Base-by-base conservation (phyloP, 92 coral and sea anemone genomes). In the Anthopleura xanthogrammica region DNA sequence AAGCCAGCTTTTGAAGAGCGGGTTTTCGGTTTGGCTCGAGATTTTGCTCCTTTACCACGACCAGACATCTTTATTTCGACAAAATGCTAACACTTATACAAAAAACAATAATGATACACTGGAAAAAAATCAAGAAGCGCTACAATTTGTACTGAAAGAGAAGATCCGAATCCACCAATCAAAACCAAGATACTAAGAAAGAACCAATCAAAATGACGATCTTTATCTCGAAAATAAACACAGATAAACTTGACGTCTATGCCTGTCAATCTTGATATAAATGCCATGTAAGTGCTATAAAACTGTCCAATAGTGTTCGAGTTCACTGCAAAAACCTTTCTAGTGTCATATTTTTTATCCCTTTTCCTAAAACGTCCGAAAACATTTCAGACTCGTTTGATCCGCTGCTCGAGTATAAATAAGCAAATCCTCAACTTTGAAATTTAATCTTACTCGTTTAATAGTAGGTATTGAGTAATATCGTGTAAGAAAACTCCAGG, bases 111-210 rank as follows among this genome's bases (percentile, higher is more conserved):
- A 46, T 43, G 23, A 12, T 23, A 16, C 58, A 5, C 16, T 19
- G 43, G 29, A 58, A 64, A 64, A 22, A n/a, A 2, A 5, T 46
- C 0, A 9, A 46, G 50, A 9, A 46, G 3, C 48, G 12, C 3
- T 17, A 16, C 11, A 12, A 2, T 41, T 74, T 74, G n/a, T 43
- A 80, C 73, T 52, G 41, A 65, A 80, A 48, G 16, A 3, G 60
- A 65, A 75, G 83, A 80, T 80, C 83, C 60, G 8, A 80, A 80
- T 80, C 76, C 19, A 46, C 83, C 83, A 80, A 80, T 80, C 76
- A 80, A 20, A 43, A 14, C n/a, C 11, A 16, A 42, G 41, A 80
- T 24, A 12, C 40, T 20, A 64, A 64, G 7, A 64, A 23, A 64
- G 77, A 43, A 46, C 83, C 83, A 80, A 80, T 80, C 76, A 80